Evolutionary conservation across 2,888 invertebrate genomes (phyloP).

Genomic region (Cyclophora punctaria): DNA sequence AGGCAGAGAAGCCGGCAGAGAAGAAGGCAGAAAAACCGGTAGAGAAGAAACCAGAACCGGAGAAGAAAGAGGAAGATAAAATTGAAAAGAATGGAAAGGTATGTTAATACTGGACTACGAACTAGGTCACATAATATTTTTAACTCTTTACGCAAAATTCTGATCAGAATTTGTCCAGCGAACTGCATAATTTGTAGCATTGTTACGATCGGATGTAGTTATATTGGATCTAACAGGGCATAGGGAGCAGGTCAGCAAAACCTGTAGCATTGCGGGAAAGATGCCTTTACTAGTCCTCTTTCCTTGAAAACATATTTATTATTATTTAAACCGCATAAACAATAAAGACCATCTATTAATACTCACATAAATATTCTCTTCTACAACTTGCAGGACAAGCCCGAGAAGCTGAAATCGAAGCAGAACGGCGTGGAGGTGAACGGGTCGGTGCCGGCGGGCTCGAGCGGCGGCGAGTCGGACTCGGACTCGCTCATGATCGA

Average conservation of each 20-base stretch:
- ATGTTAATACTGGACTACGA: constrained; percentile 3
- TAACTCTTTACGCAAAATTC: neutral
- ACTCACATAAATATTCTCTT: too few species aligned
- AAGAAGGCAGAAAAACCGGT: constrained; percentile 19
- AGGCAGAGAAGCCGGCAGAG: constrained; percentile 20
- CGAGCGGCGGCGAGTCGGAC: constrained; percentile 47
- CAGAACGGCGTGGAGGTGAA: constrained; percentile 42
- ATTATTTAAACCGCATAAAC: too few species aligned
- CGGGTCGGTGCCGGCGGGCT: constrained; percentile 32
- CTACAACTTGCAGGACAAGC: constrained; percentile 36
- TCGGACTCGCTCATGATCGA: constrained; percentile 42
- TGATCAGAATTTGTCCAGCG: too few species aligned
- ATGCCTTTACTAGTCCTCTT: too few species aligned
- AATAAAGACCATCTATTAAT: too few species aligned
- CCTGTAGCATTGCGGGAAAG: too few species aligned
- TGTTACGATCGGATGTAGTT: too few species aligned
- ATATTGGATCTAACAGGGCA: too few species aligned
- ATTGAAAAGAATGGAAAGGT: constrained; percentile 50
- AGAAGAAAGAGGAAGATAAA: constrained; percentile 25
- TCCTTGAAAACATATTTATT: too few species aligned
- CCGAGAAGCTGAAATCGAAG: constrained; percentile 26
- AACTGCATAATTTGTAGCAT: too few species aligned
- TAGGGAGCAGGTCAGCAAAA: too few species aligned
- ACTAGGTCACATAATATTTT: neutral
- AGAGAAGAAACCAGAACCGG: constrained; percentile 14